Conservation (phyloP, 1,140 invertebrate species). For the Linepithema humile region DNA sequence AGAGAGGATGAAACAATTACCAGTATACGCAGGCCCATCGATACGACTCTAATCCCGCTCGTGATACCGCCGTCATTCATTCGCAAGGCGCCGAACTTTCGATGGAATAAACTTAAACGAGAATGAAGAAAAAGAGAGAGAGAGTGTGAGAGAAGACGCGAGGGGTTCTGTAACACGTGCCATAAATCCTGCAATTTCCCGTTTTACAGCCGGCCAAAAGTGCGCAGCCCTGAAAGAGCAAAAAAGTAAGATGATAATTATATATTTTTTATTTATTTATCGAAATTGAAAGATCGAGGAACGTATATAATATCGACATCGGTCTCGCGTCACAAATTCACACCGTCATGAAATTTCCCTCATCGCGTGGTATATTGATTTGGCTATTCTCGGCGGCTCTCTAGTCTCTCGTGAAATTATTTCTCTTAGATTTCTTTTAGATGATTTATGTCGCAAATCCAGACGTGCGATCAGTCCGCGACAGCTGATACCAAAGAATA, state of each 20-base stretch:
- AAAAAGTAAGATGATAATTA: background rate
- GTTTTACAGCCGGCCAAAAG: background rate
- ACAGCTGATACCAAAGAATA: constrained; percentile 83
- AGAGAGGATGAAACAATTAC: constrained; percentile 58
- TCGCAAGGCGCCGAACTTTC: constrained; percentile 1
- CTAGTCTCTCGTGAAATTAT: constrained; percentile 42
- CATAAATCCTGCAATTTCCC: constrained; percentile 25
- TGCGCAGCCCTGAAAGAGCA: background rate
- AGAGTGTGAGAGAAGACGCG: constrained; percentile 12
- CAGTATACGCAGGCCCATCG: constrained; percentile 69
- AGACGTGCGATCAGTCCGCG: constrained; percentile 5
- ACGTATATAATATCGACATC: background rate
- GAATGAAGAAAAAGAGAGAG: no score
- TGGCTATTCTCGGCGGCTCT: background rate
- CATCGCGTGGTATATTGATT: no score
- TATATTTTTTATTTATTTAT: background rate
- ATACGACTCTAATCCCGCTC: constrained; percentile 56
- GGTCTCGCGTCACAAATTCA: no score
- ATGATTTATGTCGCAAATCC: constrained; percentile 35
- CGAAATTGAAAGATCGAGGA: background rate
- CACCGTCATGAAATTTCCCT: no score
- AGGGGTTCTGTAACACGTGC: constrained; percentile 55
- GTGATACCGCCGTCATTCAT: constrained; percentile 51
- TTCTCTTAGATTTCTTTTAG: constrained; percentile 20
- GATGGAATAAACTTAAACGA: background rate